Conservation (phyloP, 1,140 invertebrate species). For the Mizuhopecten yessoensis region DNA sequence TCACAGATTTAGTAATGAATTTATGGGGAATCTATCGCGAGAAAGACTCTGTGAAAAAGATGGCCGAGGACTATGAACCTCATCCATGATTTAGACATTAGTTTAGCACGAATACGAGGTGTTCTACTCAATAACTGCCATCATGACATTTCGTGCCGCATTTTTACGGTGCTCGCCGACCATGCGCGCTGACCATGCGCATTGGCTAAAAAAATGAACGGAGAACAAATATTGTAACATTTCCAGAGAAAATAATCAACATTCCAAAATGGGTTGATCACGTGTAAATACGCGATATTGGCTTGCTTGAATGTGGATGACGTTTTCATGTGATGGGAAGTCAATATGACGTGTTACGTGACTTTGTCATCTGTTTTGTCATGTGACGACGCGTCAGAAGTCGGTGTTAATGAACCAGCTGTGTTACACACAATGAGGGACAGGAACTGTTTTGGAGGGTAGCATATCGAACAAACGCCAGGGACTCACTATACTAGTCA, state of each 20-base stretch:
- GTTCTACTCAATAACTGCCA: neutral
- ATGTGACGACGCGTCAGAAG: no score
- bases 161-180: neutral
- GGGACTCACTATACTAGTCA: neutral
- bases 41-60: constrained; percentile 76
- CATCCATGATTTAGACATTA: constrained; percentile 59
- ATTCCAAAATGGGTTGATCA: neutral
- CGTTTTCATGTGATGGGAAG: no score
- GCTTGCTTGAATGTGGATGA: neutral
- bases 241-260: neutral
- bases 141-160: neutral
- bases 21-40: constrained; percentile 79
- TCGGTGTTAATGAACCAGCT: neutral
- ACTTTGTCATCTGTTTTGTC: neutral
- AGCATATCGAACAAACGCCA: constrained; percentile 37
- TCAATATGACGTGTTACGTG: neutral
- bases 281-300: neutral
- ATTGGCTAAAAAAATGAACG: neutral
- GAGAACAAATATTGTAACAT: neutral
- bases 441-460: neutral
- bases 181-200: neutral
- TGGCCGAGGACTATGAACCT: constrained; percentile 70
- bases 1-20: constrained; percentile 78
- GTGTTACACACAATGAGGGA: neutral
- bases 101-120: neutral